Evolutionary conservation across 2,113 vertebrate species (phyloP).

Genomic region (Callipepla californica): DNA sequence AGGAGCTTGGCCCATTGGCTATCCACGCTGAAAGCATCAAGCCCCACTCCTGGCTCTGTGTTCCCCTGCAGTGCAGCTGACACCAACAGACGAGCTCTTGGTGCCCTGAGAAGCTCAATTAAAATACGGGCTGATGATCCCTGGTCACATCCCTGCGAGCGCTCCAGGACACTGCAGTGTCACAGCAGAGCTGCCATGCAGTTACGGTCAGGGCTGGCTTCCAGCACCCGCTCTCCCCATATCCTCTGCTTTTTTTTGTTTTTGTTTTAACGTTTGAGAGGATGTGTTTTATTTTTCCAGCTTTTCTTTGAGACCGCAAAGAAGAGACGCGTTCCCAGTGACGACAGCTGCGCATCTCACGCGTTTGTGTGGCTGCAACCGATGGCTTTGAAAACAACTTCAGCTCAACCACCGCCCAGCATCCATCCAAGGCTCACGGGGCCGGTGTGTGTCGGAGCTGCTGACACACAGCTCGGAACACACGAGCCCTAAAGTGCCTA

Average conservation of each 20-base stretch:
- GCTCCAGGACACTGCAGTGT: background rate
- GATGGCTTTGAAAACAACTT: background rate
- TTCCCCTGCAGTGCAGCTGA: background rate
- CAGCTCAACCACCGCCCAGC: background rate
- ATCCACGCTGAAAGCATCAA: background rate
- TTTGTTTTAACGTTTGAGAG: background rate
- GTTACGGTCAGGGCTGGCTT: background rate
- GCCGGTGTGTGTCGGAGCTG: background rate
- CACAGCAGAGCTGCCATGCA: accelerated
- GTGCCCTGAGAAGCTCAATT: background rate
- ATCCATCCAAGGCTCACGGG: background rate
- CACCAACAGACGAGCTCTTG: background rate
- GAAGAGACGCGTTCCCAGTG: background rate
- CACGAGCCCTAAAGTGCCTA: constrained; percentile 33
- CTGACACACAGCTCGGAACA: constrained; percentile 1
- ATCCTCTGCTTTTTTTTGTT: background rate
- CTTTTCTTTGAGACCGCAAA: background rate
- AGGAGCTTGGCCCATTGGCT: background rate
- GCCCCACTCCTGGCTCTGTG: background rate
- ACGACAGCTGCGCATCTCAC: background rate
- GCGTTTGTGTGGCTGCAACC: background rate
- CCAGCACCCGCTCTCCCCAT: background rate
- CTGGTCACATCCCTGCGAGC: constrained; percentile 7
- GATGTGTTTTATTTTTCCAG: background rate
- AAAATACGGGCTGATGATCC: background rate